Conservation (phyloP, 2,797 vertebrate species). For the Alcedo atthis region DNA sequence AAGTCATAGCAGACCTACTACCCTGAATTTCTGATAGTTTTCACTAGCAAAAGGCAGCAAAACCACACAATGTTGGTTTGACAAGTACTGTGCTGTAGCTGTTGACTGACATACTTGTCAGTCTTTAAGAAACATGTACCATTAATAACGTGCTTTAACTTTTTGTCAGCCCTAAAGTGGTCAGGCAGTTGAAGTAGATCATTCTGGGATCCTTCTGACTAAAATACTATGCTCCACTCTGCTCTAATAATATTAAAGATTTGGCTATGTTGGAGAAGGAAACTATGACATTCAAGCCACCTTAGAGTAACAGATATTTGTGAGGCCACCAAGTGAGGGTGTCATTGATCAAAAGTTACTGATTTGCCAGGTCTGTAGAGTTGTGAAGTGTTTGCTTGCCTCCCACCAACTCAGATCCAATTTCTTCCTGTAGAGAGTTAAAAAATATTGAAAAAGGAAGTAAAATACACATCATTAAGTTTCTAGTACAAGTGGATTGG, state of each 20-base stretch:
- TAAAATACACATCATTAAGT: background rate
- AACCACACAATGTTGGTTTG: accelerated
- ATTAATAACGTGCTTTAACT: background rate
- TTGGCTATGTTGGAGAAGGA: background rate
- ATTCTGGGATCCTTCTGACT: background rate
- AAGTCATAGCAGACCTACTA: background rate
- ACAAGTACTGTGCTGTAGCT: background rate
- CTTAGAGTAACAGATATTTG: background rate
- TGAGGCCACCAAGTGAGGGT: background rate
- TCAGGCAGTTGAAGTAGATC: background rate
- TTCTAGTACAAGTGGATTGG: background rate
- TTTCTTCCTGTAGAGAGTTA: background rate
- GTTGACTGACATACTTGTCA: background rate
- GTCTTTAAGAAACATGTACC: background rate
- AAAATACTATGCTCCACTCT: background rate
- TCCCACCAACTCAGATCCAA: background rate
- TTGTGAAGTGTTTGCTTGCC: background rate
- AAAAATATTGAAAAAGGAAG: background rate
- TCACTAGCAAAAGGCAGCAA: background rate
- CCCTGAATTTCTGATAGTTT: background rate
- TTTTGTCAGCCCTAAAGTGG: background rate
- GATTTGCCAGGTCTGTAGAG: background rate
- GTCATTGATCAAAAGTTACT: background rate
- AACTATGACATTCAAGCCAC: background rate
- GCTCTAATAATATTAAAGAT: too few relatives aligned